Evolutionary conservation across 1,140 invertebrate genomes (phyloP), one percentile per base, ranked within the genome.

Genomic region (Doryteuthis pealeii): DNA sequence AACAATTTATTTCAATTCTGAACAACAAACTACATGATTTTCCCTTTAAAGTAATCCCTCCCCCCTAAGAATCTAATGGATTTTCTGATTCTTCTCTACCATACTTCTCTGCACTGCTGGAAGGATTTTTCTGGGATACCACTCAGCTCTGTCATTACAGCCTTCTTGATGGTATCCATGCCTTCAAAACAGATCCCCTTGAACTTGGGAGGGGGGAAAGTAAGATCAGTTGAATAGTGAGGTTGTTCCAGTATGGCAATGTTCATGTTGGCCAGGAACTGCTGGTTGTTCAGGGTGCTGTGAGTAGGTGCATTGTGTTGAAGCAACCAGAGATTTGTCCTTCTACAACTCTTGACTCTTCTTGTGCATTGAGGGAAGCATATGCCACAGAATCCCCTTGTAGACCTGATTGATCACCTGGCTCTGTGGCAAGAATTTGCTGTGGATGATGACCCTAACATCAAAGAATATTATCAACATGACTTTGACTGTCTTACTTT

Each of bases 281-380:
- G 62, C 62, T 26, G 62, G 62, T 18, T 66, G 62, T 26, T 66
- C 62, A 66, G 62, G 62, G 62, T 26, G 10, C 26, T 66, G 26
- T 66, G 62, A 66, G 62, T 8, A 22, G 62, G 62, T 30, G 30
- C 1, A 30, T 66, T 26, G 30, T 66, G 62, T 12, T 66, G 62
- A 66, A 66, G 62, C 62, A 66, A 26, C 62, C 62, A 66, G n/a
- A 18, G 62, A 66, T 10, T 66, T 66, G 62, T 66, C 62, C 62
- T 66, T 12, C 12, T 26, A 66, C 62, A 66, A 66, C n/a, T n/a
- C n/a, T n/a, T n/a, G n/a, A n/a, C n/a, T n/a, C n/a, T n/a, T n/a
- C n/a, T n/a, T n/a, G n/a, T 26, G 30, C 62, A 66, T 26, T 66
- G 62, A 66, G 30, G 12, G 62, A 66, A 66, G 62, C 62, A 66